phyloP scores from a whole-genome alignment of 2,113 vertebrate species.

The Climacteris rufus region DNA sequence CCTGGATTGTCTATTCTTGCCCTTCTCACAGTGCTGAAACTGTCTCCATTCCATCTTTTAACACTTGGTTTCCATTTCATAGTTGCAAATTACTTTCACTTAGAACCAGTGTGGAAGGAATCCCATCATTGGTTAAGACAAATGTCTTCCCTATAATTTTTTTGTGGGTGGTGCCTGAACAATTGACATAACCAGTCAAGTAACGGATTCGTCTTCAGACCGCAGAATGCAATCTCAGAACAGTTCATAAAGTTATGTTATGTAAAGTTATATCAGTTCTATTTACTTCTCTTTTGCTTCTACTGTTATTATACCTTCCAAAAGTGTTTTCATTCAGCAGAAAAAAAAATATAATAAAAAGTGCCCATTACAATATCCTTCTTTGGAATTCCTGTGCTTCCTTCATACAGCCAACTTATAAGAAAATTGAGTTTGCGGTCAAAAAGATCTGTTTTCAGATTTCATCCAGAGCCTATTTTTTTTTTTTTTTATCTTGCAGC shows the following conservation, averaged over 20 bases:
- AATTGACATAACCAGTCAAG: not conserved
- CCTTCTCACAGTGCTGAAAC: not conserved
- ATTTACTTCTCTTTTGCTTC: not conserved
- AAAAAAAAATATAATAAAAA: no score
- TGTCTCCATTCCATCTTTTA: not conserved
- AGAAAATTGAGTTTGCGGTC: not conserved
- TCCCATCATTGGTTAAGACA: not conserved
- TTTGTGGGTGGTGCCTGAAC: not conserved
- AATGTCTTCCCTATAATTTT: not conserved
- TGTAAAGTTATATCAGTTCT: no score
- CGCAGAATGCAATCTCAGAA: not conserved
- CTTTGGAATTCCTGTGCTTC: not conserved
- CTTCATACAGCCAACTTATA: not conserved
- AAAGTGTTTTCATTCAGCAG: not conserved
- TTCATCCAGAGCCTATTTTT: not conserved
- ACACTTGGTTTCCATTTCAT: not conserved
- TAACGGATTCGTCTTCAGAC: not conserved
- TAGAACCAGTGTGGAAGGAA: not conserved
- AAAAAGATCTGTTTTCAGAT: not conserved
- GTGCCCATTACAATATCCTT: not conserved
- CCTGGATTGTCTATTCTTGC: not conserved
- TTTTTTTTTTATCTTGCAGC: not conserved
- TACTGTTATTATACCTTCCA: not conserved
- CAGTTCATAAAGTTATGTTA: no score
- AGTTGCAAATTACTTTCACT: not conserved